A percentile compares a stretch with the other conserved stretches of the same genome.
Evolutionary conservation across 2,797 vertebrate species (phyloP).

Genomic region (Cryptoprocta ferox): DNA sequence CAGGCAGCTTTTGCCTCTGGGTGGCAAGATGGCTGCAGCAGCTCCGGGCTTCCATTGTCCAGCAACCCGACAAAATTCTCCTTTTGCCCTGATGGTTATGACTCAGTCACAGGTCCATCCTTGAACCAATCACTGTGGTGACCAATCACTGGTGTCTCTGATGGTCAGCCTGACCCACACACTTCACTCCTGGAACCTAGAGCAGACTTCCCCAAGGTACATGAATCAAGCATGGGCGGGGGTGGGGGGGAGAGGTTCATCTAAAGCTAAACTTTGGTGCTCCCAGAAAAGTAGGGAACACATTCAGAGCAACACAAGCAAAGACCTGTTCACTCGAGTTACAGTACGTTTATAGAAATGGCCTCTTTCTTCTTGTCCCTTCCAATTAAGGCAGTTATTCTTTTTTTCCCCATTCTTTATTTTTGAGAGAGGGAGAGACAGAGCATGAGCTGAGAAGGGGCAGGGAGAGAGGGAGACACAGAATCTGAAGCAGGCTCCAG

Average conservation of each 20-base stretch:
- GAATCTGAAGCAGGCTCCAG: too few species aligned
- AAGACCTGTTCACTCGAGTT: not conserved
- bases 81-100: not conserved
- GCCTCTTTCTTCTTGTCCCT: not conserved
- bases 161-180: not conserved
- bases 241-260: not conserved
- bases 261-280: not conserved
- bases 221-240: not conserved
- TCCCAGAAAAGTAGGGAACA: not conserved
- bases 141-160: not conserved
- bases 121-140: not conserved
- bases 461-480: too few species aligned
- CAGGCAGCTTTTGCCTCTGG: not conserved
- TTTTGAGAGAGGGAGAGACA: too few species aligned
- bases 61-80: not conserved
- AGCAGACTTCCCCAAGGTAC: not conserved
- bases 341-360: not conserved
- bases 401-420: too few species aligned
- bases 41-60: not conserved
- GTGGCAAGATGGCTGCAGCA: not conserved
- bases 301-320: not conserved
- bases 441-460: too few species aligned
- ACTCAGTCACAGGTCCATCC: not conserved
- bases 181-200: not conserved
- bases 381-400: not conserved